These are phyloP conservation scores for Ennomos erosarius DNA, from an alignment of 2,888 invertebrate genomes.

Conservation along the genomic window DNA sequence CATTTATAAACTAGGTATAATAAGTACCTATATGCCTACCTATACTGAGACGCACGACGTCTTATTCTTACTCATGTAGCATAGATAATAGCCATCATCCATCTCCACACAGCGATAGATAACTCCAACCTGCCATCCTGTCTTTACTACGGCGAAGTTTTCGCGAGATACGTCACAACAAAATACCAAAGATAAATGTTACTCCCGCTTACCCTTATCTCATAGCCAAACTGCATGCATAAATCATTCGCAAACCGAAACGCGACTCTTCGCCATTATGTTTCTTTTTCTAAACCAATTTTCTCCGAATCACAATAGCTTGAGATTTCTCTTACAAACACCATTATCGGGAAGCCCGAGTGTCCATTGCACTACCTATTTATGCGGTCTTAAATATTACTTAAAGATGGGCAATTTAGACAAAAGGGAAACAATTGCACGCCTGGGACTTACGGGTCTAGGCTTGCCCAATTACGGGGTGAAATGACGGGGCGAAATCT, in stretches of 20 bases:
- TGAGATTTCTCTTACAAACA: slow-evolving; percentile 23
- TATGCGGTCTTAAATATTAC: slow-evolving; percentile 38
- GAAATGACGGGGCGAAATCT: slow-evolving; percentile 31
- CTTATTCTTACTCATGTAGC: not conserved
- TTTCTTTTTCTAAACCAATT: slow-evolving; percentile 21
- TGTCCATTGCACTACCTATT: slow-evolving; percentile 19
- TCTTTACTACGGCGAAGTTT: slow-evolving; percentile 28
- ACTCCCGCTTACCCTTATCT: slow-evolving; percentile 4
- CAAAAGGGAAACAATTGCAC: slow-evolving; percentile 42
- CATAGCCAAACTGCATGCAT: slow-evolving; percentile 24
- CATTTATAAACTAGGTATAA: no score
- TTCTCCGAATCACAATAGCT: slow-evolving; percentile 13
- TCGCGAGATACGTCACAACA: slow-evolving; percentile 32
- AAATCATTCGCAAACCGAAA: slow-evolving; percentile 35
- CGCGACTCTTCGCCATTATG: slow-evolving; percentile 23
- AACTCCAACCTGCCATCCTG: slow-evolving; percentile 16
- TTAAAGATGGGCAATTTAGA: slow-evolving; percentile 40
- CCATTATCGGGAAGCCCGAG: slow-evolving; percentile 25
- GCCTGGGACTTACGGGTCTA: slow-evolving; percentile 30
- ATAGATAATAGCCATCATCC: slow-evolving; percentile 16
- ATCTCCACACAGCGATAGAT: slow-evolving; percentile 15
- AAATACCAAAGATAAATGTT: slow-evolving; percentile 31
- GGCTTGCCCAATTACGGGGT: slow-evolving; percentile 30
- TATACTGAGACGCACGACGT: no score
- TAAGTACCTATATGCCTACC: no score